phyloP scores from a whole-genome alignment of 2,888 invertebrate genomes.

The Drosophila barbarae region DNA sequence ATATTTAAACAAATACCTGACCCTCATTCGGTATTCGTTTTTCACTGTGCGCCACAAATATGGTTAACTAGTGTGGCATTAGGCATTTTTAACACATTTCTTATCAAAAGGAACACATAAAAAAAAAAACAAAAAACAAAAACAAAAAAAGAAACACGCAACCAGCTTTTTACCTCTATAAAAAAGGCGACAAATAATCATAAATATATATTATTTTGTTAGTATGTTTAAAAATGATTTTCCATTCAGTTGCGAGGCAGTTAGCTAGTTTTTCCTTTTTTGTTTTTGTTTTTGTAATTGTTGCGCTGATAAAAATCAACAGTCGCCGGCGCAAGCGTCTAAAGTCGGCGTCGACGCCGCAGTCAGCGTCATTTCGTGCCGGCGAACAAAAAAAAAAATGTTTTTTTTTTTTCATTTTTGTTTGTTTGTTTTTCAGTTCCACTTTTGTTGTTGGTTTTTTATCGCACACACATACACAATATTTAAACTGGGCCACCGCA shows the following conservation, averaged over 20 bases:
- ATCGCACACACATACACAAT: constrained; percentile 5
- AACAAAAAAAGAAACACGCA: constrained; percentile 9
- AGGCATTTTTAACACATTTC: constrained; percentile 18
- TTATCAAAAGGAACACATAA: constrained; percentile 20
- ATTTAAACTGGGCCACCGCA: constrained; percentile 37
- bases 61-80: constrained; percentile 11
- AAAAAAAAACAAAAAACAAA: constrained; percentile 1
- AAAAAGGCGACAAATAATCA: constrained; percentile 13
- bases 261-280: background rate
- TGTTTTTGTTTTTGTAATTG: constrained; percentile 20
- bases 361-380: constrained; percentile 17
- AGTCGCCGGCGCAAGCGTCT: constrained; percentile 38
- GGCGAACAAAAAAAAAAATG: constrained; percentile 21
- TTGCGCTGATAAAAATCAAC: constrained; percentile 62
- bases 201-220: constrained; percentile 9
- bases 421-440: constrained; percentile 17
- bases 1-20: constrained; percentile 3
- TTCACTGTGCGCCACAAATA: background rate
- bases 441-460: constrained; percentile 16
- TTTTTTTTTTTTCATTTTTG: background rate
- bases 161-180: background rate
- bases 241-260: constrained; percentile 53
- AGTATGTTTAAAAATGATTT: constrained; percentile 32
- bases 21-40: constrained; percentile 6
- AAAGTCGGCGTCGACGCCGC: constrained; percentile 7